Percentiles rank a stretch among this genome's conserved stretches.
Conservation (phyloP, 2,888 invertebrate species). For the Dryomyza anilis region DNA sequence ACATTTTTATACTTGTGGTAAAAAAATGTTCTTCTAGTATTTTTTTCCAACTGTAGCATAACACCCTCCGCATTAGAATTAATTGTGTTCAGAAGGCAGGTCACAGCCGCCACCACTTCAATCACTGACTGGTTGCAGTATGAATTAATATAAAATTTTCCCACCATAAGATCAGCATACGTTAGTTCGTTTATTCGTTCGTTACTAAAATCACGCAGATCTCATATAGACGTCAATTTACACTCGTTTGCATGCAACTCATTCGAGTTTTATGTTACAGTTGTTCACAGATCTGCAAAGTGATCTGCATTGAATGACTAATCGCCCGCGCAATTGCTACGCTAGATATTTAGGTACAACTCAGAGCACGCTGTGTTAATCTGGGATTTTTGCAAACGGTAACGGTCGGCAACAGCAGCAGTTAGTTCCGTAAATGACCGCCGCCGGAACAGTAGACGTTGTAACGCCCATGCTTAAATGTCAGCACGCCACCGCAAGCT, state of each 20-base stretch:
- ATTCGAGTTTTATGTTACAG: not conserved
- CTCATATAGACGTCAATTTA: not conserved
- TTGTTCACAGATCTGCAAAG: not conserved
- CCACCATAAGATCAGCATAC: slow-evolving; percentile 9
- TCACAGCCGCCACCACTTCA: too few species aligned
- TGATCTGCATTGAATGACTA: slow-evolving; percentile 17
- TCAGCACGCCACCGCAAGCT: not conserved
- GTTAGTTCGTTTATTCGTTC: too few species aligned
- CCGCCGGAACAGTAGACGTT: not conserved
- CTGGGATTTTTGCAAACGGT: not conserved
- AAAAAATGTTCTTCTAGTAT: too few species aligned
- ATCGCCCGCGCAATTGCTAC: not conserved
- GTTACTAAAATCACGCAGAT: too few species aligned
- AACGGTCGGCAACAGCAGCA: too few species aligned
- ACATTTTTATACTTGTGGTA: too few species aligned
- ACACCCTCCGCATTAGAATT: too few species aligned
- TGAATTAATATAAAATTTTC: slow-evolving; percentile 13
- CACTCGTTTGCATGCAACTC: not conserved
- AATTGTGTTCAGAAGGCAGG: too few species aligned
- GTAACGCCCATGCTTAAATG: slow-evolving; percentile 4
- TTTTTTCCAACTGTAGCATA: too few species aligned
- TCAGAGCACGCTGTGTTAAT: not conserved
- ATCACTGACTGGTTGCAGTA: not conserved
- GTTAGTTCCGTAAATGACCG: slow-evolving; percentile 5
- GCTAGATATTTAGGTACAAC: not conserved